A percentile compares a stretch with the other conserved stretches of the same genome.
These are phyloP conservation scores for Drosophila conformis DNA, from an alignment of 2,888 invertebrate genomes.

Conservation along the genomic window DNA sequence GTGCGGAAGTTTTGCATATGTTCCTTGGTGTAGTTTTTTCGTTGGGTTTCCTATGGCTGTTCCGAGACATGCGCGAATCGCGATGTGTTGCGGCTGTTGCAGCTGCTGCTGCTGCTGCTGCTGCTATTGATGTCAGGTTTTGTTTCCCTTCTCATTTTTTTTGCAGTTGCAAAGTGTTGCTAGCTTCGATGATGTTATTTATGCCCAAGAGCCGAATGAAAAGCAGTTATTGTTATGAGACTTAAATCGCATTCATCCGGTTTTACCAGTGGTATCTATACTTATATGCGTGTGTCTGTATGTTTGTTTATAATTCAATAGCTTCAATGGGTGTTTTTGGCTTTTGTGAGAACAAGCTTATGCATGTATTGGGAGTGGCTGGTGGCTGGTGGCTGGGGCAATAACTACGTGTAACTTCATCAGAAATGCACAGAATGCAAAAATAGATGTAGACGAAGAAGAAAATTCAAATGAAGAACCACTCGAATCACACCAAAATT, in stretches of 20 bases:
- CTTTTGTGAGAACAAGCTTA: not conserved
- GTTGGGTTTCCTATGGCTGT: not conserved
- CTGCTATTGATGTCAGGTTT: constrained; percentile 42
- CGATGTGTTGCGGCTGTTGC: constrained; percentile 20
- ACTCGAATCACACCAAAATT: not conserved
- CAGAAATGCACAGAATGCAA: constrained; percentile 7
- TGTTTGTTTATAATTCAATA: not conserved
- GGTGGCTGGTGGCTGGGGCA: not conserved
- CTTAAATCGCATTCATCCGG: constrained; percentile 67
- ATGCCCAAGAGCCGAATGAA: constrained; percentile 49
- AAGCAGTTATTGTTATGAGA: constrained; percentile 67
- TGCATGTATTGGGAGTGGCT: not conserved
- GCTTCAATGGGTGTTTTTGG: constrained; percentile 8
- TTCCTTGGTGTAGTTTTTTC: constrained; percentile 11
- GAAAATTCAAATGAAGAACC: constrained; percentile 15
- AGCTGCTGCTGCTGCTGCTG: constrained; percentile 18
- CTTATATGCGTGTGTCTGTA: not conserved
- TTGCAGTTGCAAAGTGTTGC: constrained; percentile 33
- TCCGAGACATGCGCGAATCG: constrained; percentile 4
- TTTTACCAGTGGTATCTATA: constrained; percentile 56
- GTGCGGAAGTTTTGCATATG: constrained; percentile 14
- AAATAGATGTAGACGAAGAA: not conserved
- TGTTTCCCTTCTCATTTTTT: constrained; percentile 22
- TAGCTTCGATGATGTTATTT: constrained; percentile 63
- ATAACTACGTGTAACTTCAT: constrained; percentile 4